Conservation (phyloP, 2,797 vertebrate species). For the Paedocypris micromegethes region DNA sequence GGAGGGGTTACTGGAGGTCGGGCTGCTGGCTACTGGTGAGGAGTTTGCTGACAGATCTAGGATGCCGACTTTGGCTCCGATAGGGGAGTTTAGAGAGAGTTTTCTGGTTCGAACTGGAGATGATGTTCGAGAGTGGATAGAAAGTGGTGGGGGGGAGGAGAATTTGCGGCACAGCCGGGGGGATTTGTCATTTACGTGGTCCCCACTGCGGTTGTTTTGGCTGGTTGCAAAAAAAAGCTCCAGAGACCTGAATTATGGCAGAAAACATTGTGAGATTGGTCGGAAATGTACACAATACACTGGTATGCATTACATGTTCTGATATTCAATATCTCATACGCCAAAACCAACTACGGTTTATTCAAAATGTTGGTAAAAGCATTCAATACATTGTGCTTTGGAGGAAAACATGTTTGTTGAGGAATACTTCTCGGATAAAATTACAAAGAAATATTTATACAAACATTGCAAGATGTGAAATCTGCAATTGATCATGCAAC, state of each 20-base stretch:
- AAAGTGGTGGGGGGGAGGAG: constrained; percentile 88
- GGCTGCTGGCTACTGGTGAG: constrained; percentile 77
- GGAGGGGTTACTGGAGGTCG: constrained; percentile 73
- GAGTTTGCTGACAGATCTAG: constrained; percentile 78
- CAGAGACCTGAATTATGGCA: constrained; percentile 75
- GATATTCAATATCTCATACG: not conserved
- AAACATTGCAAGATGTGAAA: constrained; percentile 2
- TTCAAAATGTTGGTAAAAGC: not conserved
- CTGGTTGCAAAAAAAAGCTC: constrained; percentile 93
- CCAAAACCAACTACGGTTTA: not conserved
- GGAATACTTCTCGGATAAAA: not conserved
- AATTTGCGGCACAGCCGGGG: constrained; percentile 93
- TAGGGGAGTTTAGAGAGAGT: constrained; percentile 86
- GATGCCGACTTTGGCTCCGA: constrained; percentile 77
- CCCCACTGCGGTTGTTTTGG: constrained; percentile 81
- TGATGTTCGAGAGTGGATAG: constrained; percentile 81
- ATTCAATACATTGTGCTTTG: not conserved
- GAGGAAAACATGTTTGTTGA: not conserved
- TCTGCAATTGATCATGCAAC: constrained; percentile 1
- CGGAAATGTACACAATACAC: constrained; percentile 30
- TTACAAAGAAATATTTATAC: not conserved
- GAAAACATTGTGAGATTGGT: constrained; percentile 19
- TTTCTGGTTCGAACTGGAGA: constrained; percentile 90
- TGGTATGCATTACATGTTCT: not conserved
- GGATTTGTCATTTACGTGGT: constrained; percentile 83